Conservation (phyloP, 2,113 vertebrate genomes). For the Chaetops frenatus region DNA sequence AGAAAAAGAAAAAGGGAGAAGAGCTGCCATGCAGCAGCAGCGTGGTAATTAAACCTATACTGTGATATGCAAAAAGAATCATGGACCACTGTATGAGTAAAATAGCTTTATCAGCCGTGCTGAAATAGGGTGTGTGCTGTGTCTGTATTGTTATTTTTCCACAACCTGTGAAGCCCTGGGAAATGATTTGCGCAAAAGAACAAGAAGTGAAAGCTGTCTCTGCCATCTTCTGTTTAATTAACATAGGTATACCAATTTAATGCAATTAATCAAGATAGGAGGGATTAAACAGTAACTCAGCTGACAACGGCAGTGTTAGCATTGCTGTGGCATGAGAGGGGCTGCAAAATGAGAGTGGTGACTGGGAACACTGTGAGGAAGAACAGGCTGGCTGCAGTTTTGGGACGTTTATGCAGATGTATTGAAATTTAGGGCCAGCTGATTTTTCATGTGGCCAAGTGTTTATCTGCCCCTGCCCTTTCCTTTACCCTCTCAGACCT, state of each 20-base stretch:
- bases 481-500: not conserved
- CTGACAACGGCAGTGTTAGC: not conserved
- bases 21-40: not conserved
- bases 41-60: not conserved
- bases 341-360: not conserved
- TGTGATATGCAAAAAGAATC: not conserved
- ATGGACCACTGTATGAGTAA: not conserved
- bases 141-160: not conserved
- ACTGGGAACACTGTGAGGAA: not conserved
- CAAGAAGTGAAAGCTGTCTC: not conserved
- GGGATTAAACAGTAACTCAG: slow-evolving; percentile 38
- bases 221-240: slow-evolving; percentile 44
- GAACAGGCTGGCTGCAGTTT: not conserved
- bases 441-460: not conserved
- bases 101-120: slow-evolving; percentile 20
- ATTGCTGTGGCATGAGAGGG: not conserved
- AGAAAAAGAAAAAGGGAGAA: not conserved
- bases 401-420: not conserved
- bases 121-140: not conserved
- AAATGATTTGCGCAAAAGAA: slow-evolving; percentile 14
- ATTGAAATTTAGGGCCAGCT: not conserved
- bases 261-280: slow-evolving; percentile 33
- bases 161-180: not conserved
- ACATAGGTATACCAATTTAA: slow-evolving; percentile 13
- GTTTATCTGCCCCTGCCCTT: slow-evolving; percentile 40